phyloP scores from a whole-genome alignment of 2,113 vertebrate genomes.

The Brachirus orientalis region DNA sequence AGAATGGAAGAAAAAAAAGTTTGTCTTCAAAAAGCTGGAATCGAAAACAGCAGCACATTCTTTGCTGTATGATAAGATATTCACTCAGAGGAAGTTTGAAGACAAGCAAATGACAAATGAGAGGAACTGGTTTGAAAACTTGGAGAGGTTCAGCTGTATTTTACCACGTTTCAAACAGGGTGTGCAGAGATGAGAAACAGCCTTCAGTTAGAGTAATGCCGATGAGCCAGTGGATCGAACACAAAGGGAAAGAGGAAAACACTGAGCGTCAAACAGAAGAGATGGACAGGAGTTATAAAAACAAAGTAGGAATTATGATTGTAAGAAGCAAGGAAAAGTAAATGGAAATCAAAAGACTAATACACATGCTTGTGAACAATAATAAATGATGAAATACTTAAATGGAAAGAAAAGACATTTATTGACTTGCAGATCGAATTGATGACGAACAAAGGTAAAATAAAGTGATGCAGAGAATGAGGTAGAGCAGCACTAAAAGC shows the following conservation, averaged over 20 bases:
- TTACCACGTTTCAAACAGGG: conserved; percentile 58
- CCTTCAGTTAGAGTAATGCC: conserved; percentile 39
- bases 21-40: background rate
- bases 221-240: conserved; percentile 24
- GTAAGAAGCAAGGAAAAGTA: background rate
- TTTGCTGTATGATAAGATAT: background rate
- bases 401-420: too few species aligned
- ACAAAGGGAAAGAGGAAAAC: conserved; percentile 1
- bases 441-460: too few species aligned
- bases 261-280: background rate
- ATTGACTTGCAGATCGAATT: too few species aligned
- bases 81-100: background rate
- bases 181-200: conserved; percentile 57
- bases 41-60: background rate
- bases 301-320: background rate
- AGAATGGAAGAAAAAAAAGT: conserved; percentile 1
- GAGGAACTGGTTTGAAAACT: conserved; percentile 6
- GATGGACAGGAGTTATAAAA: background rate
- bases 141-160: conserved; percentile 55
- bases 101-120: conserved; percentile 4
- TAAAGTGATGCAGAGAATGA: too few species aligned
- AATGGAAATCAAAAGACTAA: background rate
- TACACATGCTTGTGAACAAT: too few species aligned
- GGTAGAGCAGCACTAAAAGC: too few species aligned
- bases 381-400: too few species aligned